Base-by-base conservation (phyloP, 2,113 vertebrate species). In the Percopsis transmontana region DNA sequence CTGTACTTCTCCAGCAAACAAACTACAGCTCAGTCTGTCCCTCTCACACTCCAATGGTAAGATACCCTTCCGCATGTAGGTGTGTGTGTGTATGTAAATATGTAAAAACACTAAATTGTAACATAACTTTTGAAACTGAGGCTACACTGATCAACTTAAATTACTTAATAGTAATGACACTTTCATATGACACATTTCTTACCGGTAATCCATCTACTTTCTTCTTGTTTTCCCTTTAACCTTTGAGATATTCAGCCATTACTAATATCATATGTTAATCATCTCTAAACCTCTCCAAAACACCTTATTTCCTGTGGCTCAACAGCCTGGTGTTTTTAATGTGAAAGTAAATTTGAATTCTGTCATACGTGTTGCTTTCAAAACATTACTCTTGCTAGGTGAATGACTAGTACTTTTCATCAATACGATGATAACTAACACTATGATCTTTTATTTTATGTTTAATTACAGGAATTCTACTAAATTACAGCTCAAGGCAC, bases 11-110 rank as follows among this genome's bases (percentile, higher is more conserved):
- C 68, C 82, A 89, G 84, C 74, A 53, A 80, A 76, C 81, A 87
- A 75, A 75, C 79, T 85, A 27, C 86, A 88, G 79, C 79, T 85
- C 83, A 88, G 85, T 77, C 78, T 86, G 66, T 88, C 89, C 63
- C 79, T 51, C 74, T 88, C 87, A 19, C 73, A 88, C 66, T 84
- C 76, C 7, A 79, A 77, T 76, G 89, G 89, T 90, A 88, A 90
- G 89, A 80, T 19, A 14, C 0, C 55, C 48, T 54, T 16, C 38
- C 51, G 51, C 11, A n/a, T 76, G 83, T 74, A 79, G 70, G 78
- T 19, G 19, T 18, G n/a, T 62, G 40, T 63, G 2, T 60, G 65
- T 45, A 40, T 42, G 10, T 42, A 41, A 44, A 20, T 24, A 41
- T 39, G 14, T 38, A 33, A 33, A 33, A 33, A 33, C 27, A 33